Evolutionary conservation across 2,888 invertebrate genomes (phyloP), one percentile per base, ranked within the genome.

Genomic region (Lampropteryx suffumata): DNA sequence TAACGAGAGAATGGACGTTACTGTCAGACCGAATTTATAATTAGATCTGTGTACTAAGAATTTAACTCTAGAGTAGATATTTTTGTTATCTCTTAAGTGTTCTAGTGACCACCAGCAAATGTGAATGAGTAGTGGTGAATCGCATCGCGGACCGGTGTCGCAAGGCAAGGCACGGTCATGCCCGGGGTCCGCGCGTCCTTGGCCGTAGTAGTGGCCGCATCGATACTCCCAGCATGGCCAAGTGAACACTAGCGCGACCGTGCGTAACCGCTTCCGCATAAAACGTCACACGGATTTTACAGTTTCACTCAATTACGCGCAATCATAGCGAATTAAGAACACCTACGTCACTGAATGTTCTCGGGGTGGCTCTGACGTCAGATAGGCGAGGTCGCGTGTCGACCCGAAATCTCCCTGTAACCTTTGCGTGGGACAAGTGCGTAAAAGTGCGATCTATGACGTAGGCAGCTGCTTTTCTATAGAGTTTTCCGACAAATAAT

Each of bases 251-350:
- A 35, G 37, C 62, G 64, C 79, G 81, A 66, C 79, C 75, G 72
- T 72, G 82, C 83, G 83, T 81, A 77, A 76, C 79, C 65, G 66
- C 79, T 86, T 88, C 87, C 84, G 82, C 75, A 69, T 82, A 56
- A 29, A 65, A 7, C 61, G 57, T 46, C 46, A 51, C 54, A 37
- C 45, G 34, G 14, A 35, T 34, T 29, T 37, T 28, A 30, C 45
- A 39, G 21, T 24, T 37, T 52, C 65, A 48, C 57, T 63, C 67
- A 63, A 17, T 17, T 17, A 17, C 17, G 17, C 17, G 4, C 17
- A 17, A n/a, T 64, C 60, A 75, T 79, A 74, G 55, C 57, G 56
- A 61, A 66, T 57, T 65, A 59, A 17, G 34, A 10, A 56, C 55
- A 62, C 63, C 62, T 64, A 67, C 76, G 73, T 76, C 71, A 71